Evolutionary conservation across 2,888 invertebrate species (phyloP), one percentile per base, ranked within the genome.

Genomic region (Vanessa cardui): DNA sequence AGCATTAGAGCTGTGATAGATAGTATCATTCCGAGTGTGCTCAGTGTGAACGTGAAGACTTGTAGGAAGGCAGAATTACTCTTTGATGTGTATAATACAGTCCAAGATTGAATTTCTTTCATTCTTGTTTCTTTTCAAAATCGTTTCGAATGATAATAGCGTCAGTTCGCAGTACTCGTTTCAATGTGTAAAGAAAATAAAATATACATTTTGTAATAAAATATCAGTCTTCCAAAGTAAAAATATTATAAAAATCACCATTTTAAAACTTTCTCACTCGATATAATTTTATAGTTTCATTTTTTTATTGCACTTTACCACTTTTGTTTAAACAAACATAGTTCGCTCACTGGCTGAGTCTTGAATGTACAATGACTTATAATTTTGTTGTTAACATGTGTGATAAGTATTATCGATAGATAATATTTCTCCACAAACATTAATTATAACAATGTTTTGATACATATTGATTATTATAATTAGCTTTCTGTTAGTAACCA

Each of bases 21-120:
- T 0, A 90, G 68, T 0, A 69, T 58, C 39, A 92, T 77, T 0
- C 90, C 92, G 16, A 87, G 21, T 0, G 88, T 77, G 66, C 87
- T 86, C 46, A 73, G 66, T 1, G 74, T 67, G n/a, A 86, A 75
- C 0, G 83, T 81, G 4, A 84, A 62, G 2, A 75, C 69, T 0
- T 77, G 75, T 21, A 78, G 69, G 5, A 72, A 66, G 0, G 73
- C 62, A 0, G 82, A 76, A 6, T 71, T 71, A 69, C 81, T 77
- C n/a, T 75, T 71, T 1, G 20, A n/a, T n/a, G 16, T 15, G 16
- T 16, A 44, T n/a, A 54, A 16, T 15, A 49, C n/a, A 15, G 8
- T 20, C 62, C 44, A 52, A 21, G 12, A 39, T n/a, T 58, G 6
- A 5, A 33, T n/a, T 39, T 33, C 12, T 4, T 9, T 15, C 61